Evolutionary conservation across 2,888 invertebrate genomes (phyloP), one percentile per base, ranked within the genome.

Genomic region (Cephus runcator): DNA sequence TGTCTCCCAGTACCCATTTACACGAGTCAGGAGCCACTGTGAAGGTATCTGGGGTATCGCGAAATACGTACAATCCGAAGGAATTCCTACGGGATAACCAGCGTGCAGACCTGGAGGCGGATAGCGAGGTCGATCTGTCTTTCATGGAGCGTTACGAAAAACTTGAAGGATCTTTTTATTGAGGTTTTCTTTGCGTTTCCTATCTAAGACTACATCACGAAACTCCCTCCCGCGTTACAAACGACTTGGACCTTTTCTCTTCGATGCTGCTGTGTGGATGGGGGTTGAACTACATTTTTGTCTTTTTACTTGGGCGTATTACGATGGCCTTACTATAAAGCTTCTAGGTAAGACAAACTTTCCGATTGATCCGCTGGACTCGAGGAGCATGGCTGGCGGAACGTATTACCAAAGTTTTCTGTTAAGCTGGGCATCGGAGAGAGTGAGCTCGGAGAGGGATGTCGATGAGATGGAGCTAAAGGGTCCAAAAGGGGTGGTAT

Each of bases 381-480:
- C 31, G 71, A 12, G 71, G 30, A n/a, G 33, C 71, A 33, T 33
- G 30, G 33, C 33, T 33, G 69, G 77, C 23, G 81, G 73, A 80
- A 83, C 83, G 87, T 88, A 89, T 89, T 89, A 88, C 86, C 85
- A 87, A 89, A 89, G 86, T 88, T 88, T 83, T 76, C 79, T 81
- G 79, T 69, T 69, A 69, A 69, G 69, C 69, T 12, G 69, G 69
- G 69, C 69, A 33, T 69, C 69, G 69, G 15, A 79, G 73, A 75
- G 77, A 79, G 75, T 80, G 73, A 77, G 79, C 69, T 77, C 73
- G 75, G 40, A 34, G 73, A 35, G n/a, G 35, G 12, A 9, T 31
- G 34, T 12, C 23, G 80, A 73, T 79, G 79, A 80, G 77, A 79
- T 15, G 40, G 15, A 40, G 40, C 40, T 40, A 40, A 40, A 40